Percentiles rank a stretch among this genome's conserved stretches.
These are phyloP conservation scores for Botia almorhae DNA, from an alignment of 2,797 vertebrate species.

Conservation along the genomic window DNA sequence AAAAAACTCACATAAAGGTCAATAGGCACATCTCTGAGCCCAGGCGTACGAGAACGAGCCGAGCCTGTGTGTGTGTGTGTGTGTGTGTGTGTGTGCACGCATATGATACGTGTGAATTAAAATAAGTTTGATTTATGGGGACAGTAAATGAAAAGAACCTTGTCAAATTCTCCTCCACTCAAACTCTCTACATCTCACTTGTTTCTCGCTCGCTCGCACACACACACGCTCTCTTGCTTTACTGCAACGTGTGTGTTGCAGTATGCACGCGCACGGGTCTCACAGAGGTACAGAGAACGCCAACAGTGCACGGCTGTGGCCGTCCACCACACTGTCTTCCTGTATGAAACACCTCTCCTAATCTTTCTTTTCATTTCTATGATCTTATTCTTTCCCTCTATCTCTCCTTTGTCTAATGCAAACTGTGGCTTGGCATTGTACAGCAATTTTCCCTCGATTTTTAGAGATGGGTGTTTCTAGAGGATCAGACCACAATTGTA, in stretches of 20 bases:
- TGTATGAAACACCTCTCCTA: conserved; percentile 48
- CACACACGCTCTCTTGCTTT: conserved; percentile 62
- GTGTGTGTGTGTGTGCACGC: conserved; percentile 38
- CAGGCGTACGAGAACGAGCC: conserved; percentile 33
- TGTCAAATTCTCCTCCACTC: conserved; percentile 68
- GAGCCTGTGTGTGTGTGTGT: conserved; percentile 46
- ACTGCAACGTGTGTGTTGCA: conserved; percentile 77
- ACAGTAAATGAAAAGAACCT: conserved; percentile 71
- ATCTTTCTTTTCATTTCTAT: conserved; percentile 41
- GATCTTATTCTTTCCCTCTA: conserved; percentile 18
- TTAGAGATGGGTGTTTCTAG: neutral
- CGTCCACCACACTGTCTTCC: conserved; percentile 44
- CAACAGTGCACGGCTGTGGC: conserved; percentile 38
- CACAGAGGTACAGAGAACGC: conserved; percentile 70
- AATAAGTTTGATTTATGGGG: conserved; percentile 72
- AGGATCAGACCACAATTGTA: conserved; percentile 1
- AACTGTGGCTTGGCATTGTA: conserved; percentile 16
- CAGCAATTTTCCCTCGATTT: conserved; percentile 11
- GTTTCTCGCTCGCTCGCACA: neutral
- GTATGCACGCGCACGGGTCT: conserved; percentile 63
- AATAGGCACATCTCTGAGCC: conserved; percentile 41
- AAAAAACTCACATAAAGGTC: conserved; percentile 68
- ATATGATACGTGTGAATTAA: conserved; percentile 49
- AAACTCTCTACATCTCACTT: conserved; percentile 40
- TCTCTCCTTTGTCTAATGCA: too few relatives aligned